Conservation (phyloP, 2,888 invertebrate genomes). For the Eurytoma adleriae region DNA sequence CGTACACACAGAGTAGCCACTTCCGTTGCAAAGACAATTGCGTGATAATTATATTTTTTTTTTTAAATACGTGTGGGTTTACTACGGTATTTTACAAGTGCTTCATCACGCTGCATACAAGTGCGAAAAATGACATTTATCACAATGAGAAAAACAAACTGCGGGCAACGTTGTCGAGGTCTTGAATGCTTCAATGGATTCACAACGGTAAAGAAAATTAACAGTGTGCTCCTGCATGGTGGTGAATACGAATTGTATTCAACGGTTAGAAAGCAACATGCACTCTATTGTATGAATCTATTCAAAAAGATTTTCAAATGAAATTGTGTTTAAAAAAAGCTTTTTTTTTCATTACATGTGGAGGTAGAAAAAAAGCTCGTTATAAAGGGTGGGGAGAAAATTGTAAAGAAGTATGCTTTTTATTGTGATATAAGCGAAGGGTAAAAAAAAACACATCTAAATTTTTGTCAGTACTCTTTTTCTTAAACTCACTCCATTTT, state of each 20-base stretch:
- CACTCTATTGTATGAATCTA: constrained; percentile 6
- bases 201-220: constrained; percentile 9
- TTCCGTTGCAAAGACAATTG: too few relatives aligned
- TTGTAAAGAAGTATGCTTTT: neutral
- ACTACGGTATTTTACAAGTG: constrained; percentile 23
- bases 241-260: constrained; percentile 1
- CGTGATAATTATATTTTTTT: neutral
- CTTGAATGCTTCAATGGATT: constrained; percentile 1
- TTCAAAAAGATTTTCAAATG: neutral
- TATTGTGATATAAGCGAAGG: constrained; percentile 36
- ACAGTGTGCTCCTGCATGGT: neutral
- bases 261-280: constrained; percentile 8
- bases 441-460: constrained; percentile 43
- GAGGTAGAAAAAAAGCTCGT: neutral
- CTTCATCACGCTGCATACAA: constrained; percentile 15
- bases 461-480: constrained; percentile 42
- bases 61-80: neutral
- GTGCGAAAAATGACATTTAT: constrained; percentile 39
- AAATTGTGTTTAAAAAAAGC: too few relatives aligned
- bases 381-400: neutral
- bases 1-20: too few relatives aligned
- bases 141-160: constrained; percentile 6
- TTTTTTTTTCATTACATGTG: neutral
- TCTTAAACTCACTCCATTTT: constrained; percentile 51
- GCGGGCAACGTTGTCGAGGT: neutral